These are phyloP conservation scores for Leptoteleia sp. DNA, from an alignment of 1,140 invertebrate genomes.

Conservation along the genomic window DNA sequence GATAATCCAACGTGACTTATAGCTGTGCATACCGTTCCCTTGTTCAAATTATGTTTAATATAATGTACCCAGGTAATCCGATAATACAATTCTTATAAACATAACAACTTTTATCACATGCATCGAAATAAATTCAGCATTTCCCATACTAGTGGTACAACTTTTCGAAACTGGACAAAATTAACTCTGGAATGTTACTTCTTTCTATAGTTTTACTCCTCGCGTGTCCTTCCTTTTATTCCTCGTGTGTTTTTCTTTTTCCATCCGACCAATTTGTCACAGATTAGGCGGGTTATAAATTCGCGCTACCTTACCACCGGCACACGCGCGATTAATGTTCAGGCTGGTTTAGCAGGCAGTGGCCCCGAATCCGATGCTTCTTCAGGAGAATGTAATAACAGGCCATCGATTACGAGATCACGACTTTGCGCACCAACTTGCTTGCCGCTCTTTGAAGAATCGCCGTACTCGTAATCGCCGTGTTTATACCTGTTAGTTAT, in stretches of 20 bases:
- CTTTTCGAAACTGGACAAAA: conserved; percentile 3
- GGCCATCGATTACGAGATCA: conserved; percentile 70
- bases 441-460: conserved; percentile 67
- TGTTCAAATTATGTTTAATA: conserved; percentile 33
- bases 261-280: conserved; percentile 75
- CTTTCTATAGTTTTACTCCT: conserved; percentile 53
- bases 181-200: conserved; percentile 45
- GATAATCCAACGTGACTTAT: conserved; percentile 44
- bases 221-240: conserved; percentile 20
- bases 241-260: conserved; percentile 42
- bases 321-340: conserved; percentile 67
- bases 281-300: conserved; percentile 78
- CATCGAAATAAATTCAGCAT: conserved; percentile 23
- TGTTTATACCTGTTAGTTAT: conserved; percentile 72
- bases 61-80: conserved; percentile 30
- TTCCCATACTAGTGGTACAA: conserved; percentile 31
- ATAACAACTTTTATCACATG: conserved; percentile 20
- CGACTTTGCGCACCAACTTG: conserved; percentile 60
- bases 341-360: conserved; percentile 54
- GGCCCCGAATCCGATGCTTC: conserved; percentile 62
- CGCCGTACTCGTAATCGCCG: conserved; percentile 65
- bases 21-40: conserved; percentile 38
- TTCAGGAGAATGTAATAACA: conserved; percentile 70
- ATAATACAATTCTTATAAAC: conserved; percentile 33
- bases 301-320: conserved; percentile 66